phyloP scores from a whole-genome alignment of 2,113 vertebrate genomes.

The Origma solitaria region DNA sequence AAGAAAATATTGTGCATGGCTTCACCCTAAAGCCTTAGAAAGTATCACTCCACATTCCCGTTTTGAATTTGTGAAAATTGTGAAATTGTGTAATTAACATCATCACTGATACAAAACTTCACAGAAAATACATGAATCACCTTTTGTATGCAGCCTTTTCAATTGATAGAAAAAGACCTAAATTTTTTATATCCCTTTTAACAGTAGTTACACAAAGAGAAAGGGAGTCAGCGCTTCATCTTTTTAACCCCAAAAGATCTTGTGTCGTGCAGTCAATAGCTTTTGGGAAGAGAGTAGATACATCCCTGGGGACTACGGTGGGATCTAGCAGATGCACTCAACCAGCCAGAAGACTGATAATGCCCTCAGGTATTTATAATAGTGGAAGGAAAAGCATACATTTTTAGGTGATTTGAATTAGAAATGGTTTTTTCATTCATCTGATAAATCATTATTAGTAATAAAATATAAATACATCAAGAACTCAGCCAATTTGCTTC shows the following conservation, averaged over 20 bases:
- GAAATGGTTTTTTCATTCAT: background rate
- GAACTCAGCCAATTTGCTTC: background rate
- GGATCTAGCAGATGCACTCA: background rate
- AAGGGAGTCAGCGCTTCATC: slow-evolving; percentile 64
- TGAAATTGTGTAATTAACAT: background rate
- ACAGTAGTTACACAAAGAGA: slow-evolving; percentile 74
- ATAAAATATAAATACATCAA: background rate
- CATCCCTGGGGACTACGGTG: background rate
- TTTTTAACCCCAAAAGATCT: slow-evolving; percentile 56
- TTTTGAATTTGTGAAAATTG: background rate
- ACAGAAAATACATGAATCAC: background rate
- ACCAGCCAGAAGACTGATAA: background rate
- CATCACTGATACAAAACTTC: background rate
- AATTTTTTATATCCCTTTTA: background rate
- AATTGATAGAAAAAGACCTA: background rate
- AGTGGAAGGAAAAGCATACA: background rate
- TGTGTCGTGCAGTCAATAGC: slow-evolving; percentile 67
- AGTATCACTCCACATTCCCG: background rate
- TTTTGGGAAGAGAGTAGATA: slow-evolving; percentile 67
- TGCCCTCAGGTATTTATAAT: slow-evolving; percentile 63
- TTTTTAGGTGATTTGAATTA: background rate
- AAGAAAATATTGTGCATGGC: background rate
- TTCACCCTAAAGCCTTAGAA: background rate
- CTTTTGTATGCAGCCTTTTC: background rate
- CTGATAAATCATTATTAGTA: background rate